Evolutionary conservation across 2,797 vertebrate species (phyloP).

Genomic region (Kryptopterus vitreolus): DNA sequence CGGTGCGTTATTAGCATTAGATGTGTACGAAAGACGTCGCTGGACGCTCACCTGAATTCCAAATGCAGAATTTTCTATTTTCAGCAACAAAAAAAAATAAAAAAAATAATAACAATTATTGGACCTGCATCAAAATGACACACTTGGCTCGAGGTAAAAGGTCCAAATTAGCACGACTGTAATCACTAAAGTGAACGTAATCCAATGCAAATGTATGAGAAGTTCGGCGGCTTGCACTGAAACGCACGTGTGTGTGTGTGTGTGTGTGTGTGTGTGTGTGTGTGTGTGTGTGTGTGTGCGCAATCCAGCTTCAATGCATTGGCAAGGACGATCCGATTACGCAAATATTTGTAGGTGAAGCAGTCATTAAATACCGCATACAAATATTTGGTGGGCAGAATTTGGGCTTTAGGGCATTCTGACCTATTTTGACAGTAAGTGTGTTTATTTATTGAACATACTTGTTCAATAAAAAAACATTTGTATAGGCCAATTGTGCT

Average conservation of each 20-base stretch:
- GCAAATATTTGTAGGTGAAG: background rate
- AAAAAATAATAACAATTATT: too few relatives aligned
- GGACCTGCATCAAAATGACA: constrained; percentile 17
- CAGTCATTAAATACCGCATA: background rate
- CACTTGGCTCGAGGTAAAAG: background rate
- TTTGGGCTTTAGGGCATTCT: background rate
- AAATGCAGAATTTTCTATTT: constrained; percentile 5
- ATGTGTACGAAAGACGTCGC: too few relatives aligned
- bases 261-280: too few relatives aligned
- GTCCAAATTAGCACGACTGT: background rate
- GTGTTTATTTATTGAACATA: background rate
- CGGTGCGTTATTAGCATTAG: constrained; percentile 24
- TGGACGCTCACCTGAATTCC: too few relatives aligned
- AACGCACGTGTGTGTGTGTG: background rate
- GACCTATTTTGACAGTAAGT: background rate
- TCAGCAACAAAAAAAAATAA: background rate
- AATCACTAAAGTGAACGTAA: background rate
- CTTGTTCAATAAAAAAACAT: too few relatives aligned
- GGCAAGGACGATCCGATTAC: background rate
- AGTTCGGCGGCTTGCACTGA: background rate
- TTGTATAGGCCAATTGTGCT: too few relatives aligned
- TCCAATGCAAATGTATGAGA: constrained; percentile 25
- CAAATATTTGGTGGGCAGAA: too few relatives aligned
- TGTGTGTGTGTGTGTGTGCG: background rate
- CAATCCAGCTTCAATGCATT: background rate